Conservation (phyloP, 2,113 vertebrate genomes). For the Macroglossus sobrinus region DNA sequence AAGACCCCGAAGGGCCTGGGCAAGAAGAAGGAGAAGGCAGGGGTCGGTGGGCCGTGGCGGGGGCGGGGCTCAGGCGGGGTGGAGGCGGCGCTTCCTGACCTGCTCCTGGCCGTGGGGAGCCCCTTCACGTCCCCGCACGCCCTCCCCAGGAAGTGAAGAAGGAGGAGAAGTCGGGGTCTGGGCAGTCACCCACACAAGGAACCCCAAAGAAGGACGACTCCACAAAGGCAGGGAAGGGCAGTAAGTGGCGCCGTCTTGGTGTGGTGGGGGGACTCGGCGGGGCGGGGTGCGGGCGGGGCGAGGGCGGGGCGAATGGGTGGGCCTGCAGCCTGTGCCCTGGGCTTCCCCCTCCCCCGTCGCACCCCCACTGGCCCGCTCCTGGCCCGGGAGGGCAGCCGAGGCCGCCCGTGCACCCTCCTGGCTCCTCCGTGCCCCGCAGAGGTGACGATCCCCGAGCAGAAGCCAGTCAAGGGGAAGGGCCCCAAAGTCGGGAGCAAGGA, state of each 20-base stretch:
- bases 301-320: too few relatives aligned
- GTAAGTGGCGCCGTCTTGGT: conserved; percentile 32
- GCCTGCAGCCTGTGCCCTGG: too few relatives aligned
- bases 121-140: accelerated
- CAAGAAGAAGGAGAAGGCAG: conserved; percentile 83
- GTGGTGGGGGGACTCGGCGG: accelerated
- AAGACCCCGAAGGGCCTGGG: conserved; percentile 69
- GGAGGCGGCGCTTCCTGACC: not conserved
- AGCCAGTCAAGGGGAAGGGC: conserved; percentile 40
- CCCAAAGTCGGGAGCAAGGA: conserved; percentile 56
- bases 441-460: conserved; percentile 59
- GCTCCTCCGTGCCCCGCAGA: conserved; percentile 30
- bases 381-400: too few relatives aligned
- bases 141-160: conserved; percentile 71
- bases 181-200: conserved; percentile 11
- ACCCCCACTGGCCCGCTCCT: too few relatives aligned
- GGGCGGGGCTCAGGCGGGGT: not conserved
- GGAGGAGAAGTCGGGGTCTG: conserved; percentile 68
- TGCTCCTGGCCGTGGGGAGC: too few relatives aligned
- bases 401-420: not conserved
- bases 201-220: conserved; percentile 75
- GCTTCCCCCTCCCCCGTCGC: not conserved
- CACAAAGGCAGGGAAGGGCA: conserved; percentile 54
- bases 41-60: not conserved
- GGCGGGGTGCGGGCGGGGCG: not conserved